phyloP scores from a whole-genome alignment of 1,140 invertebrate species.

The Trichonephila clavata region DNA sequence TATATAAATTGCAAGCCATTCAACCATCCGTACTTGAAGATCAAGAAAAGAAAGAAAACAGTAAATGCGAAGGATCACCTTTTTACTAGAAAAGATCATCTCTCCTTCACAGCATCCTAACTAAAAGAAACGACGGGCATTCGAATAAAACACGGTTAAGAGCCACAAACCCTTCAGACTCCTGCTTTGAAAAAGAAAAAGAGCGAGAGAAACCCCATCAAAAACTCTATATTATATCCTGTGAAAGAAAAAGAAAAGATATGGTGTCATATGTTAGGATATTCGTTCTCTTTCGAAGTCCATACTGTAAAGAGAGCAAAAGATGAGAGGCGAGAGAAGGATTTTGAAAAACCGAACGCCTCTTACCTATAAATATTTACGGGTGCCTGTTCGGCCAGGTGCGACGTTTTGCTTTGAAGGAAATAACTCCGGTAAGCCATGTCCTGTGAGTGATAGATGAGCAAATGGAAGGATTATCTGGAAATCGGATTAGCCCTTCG shows the following conservation, averaged over 20 bases:
- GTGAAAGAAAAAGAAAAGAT: neutral
- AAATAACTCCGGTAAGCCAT: slow-evolving; percentile 12
- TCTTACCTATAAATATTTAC: slow-evolving; percentile 51
- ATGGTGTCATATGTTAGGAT: slow-evolving; percentile 4
- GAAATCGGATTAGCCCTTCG: slow-evolving; percentile 45
- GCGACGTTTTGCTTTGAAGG: slow-evolving; percentile 32
- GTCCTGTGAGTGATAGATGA: slow-evolving; percentile 31
- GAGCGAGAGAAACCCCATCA: neutral
- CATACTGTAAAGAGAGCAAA: neutral
- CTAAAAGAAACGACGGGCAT: neutral
- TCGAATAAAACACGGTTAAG: neutral
- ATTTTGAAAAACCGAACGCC: slow-evolving; percentile 12
- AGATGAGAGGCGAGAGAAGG: neutral
- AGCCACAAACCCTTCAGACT: neutral
- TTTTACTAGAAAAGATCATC: neutral
- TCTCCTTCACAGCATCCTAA: neutral
- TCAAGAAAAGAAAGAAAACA: too few species aligned
- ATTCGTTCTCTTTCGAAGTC: neutral
- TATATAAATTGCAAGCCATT: too few species aligned
- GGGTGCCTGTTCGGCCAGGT: slow-evolving; percentile 15
- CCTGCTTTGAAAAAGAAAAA: neutral
- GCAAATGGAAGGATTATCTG: slow-evolving; percentile 57
- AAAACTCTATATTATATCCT: neutral
- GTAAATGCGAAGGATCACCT: too few species aligned
- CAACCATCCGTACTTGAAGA: too few species aligned